Evolutionary conservation across 2,797 vertebrate species (phyloP).

Genomic region (Myotis planiceps): DNA sequence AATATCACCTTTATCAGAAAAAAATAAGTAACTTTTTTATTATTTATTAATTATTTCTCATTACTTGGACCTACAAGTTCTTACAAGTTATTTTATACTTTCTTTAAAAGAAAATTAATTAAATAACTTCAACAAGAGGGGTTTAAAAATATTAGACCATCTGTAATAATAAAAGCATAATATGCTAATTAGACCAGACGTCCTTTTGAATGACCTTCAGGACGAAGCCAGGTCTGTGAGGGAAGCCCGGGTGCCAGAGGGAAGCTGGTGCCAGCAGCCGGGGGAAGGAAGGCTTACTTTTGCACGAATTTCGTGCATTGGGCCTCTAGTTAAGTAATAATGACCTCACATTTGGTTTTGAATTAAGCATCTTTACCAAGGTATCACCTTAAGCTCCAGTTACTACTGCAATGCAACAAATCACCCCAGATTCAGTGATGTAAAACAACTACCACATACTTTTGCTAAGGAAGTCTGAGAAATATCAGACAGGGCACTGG

Average conservation of each 20-base stretch:
- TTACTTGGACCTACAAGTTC: not conserved
- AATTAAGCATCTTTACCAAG: not conserved
- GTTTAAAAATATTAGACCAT: not conserved
- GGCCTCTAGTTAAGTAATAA: not conserved
- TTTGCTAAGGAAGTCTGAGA: not conserved
- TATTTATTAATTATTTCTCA: not conserved
- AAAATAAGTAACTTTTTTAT: not conserved
- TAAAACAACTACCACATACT: not conserved
- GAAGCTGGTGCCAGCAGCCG: too few relatives aligned
- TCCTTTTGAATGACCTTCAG: too few relatives aligned
- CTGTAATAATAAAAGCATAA: too few relatives aligned
- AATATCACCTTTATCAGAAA: not conserved
- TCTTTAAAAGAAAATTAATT: not conserved
- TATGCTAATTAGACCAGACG: too few relatives aligned
- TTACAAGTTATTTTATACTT: constrained; percentile 1
- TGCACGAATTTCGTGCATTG: too few relatives aligned
- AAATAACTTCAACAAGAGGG: not conserved
- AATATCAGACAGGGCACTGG: not conserved
- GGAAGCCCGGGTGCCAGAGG: too few relatives aligned
- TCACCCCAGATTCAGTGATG: not conserved
- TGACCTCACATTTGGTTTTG: not conserved
- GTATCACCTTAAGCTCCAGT: not conserved
- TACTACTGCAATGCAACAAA: not conserved
- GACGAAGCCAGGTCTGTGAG: too few relatives aligned
- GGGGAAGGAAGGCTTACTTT: too few relatives aligned